Base-by-base conservation (phyloP, 2,888 invertebrate species). In the Hesperia comma region DNA sequence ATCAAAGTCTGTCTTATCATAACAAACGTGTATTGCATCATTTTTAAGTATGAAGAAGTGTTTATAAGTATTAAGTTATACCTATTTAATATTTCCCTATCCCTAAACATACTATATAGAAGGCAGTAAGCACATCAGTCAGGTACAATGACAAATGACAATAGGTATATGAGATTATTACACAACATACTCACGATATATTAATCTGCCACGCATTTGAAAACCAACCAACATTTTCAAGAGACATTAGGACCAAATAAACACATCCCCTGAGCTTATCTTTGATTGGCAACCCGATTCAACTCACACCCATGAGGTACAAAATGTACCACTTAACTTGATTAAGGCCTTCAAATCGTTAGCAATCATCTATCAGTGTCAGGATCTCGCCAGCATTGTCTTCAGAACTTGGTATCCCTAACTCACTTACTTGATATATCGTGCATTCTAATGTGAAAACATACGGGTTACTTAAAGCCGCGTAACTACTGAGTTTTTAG, bases 301-400 rank as follows among this genome's bases (percentile, higher is more conserved):
- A 51, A 17, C 26, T 58, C 58, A 53, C 41, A 41, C 54, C 53
- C 75, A 72, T 77, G 73, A 68, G 70, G 57, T 74, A 77, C 72
- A 74, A 72, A 70, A 75, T 67, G 73, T 70, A 64, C 71, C 68
- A 63, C 63, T 72, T 67, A 68, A 64, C 63, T 71, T 66, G 67
- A 67, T 67, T 61, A 61, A 54, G 33, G 75, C 75, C 74, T 70
- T 73, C 70, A 73, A 76, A 79, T 78, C 78, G 77, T 79, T 79
- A 77, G 77, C 72, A 74, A 74, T 76, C 79, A 82, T 83, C 82
- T 71, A 84, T 85, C 85, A 84, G 79, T 82, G 83, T 80, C 83
- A 73, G 63, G 57, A 63, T 78, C 78, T 75, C 74, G 76, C 75
- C 75, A 71, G 73, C 62, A 74, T 81, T 80, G 81, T 80, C 78